A percentile compares a stretch with the other conserved stretches of the same genome.
phyloP scores from a whole-genome alignment of 2,888 invertebrate genomes.

The Latrodectus elegans region DNA sequence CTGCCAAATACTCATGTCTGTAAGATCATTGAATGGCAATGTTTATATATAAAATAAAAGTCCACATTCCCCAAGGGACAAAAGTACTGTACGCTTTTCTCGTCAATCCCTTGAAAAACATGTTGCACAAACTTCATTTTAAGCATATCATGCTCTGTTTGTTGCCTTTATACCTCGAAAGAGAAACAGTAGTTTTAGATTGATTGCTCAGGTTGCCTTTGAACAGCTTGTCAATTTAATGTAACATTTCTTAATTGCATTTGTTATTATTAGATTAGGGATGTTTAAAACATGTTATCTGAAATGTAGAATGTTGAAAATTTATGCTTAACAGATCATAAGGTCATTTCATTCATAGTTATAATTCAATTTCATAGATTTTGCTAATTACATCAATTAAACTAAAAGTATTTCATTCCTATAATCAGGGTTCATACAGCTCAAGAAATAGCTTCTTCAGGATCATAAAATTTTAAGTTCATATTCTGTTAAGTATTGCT shows the following conservation, averaged over 20 bases:
- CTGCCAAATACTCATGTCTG: constrained; percentile 57
- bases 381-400: too few species aligned
- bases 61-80: constrained; percentile 54
- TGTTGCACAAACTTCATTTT: constrained; percentile 63
- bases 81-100: constrained; percentile 61
- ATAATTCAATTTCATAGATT: too few species aligned
- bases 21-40: constrained; percentile 46
- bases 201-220: constrained; percentile 43
- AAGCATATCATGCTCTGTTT: constrained; percentile 68
- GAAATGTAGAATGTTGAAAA: too few species aligned
- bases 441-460: too few species aligned
- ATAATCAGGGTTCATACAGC: too few species aligned
- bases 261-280: too few species aligned
- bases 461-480: too few species aligned
- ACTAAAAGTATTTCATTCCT: too few species aligned
- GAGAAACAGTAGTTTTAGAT: constrained; percentile 47
- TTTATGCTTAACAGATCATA: too few species aligned
- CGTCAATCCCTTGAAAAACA: constrained; percentile 56
- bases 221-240: constrained; percentile 13
- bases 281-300: too few species aligned
- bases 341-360: too few species aligned
- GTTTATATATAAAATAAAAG: constrained; percentile 33
- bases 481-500: too few species aligned
- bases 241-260: background rate
- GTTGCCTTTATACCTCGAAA: constrained; percentile 63